Percentiles rank a stretch among this genome's conserved stretches.
Conservation (phyloP, 2,888 invertebrate genomes). For the Dione vanillae region DNA sequence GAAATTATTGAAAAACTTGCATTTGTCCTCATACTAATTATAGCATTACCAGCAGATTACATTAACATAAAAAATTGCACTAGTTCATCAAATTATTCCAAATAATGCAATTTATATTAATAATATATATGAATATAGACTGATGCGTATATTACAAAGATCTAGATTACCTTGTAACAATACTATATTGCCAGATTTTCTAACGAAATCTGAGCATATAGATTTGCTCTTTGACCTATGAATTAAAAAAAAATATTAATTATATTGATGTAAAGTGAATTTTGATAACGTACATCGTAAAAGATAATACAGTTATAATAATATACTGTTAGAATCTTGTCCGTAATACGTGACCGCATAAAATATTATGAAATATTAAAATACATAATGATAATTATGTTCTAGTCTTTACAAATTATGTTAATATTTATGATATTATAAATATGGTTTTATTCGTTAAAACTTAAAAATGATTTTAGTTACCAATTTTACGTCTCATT, state of each 20-base stretch:
- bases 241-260: background rate
- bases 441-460: no score
- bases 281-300: background rate
- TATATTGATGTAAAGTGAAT: conserved; percentile 7
- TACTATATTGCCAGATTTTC: background rate
- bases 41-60: background rate
- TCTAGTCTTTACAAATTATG: background rate
- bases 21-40: background rate
- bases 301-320: background rate
- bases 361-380: background rate
- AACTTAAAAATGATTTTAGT: no score
- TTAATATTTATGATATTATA: no score
- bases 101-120: conserved; percentile 3
- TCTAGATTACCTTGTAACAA: conserved; percentile 12
- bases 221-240: background rate
- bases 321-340: background rate
- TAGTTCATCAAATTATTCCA: conserved; percentile 11
- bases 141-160: background rate
- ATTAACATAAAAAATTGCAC: background rate
- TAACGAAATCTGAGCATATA: background rate
- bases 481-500: no score
- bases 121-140: background rate
- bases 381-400: background rate
- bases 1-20: background rate
- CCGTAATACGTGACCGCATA: background rate